A percentile compares a stretch with the other conserved stretches of the same genome.
Conservation (phyloP, 2,888 invertebrate species). For the Junonia oenone region DNA sequence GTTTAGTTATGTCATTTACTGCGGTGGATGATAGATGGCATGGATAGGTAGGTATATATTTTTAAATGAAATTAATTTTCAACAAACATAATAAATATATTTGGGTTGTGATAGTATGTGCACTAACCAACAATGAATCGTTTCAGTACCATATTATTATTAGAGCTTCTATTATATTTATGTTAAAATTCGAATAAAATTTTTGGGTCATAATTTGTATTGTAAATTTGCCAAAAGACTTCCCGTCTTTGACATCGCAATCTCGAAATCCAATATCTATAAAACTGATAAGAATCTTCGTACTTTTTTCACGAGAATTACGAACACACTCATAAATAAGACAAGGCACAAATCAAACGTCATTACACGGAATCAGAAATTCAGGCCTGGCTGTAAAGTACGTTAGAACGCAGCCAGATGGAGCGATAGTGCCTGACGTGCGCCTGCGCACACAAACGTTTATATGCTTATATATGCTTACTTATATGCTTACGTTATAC, state of each 20-base stretch:
- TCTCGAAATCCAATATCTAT: constrained; percentile 15
- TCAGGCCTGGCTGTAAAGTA: constrained; percentile 59
- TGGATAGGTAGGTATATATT: too few species aligned
- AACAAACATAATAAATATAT: too few species aligned
- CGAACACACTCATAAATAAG: constrained; percentile 35
- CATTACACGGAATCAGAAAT: constrained; percentile 36
- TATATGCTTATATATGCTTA: background rate
- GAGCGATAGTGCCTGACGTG: constrained; percentile 47
- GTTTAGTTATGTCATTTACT: too few species aligned
- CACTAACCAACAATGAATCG: too few species aligned
- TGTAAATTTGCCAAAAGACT: background rate
- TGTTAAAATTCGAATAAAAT: too few species aligned
- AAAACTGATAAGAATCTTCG: constrained; percentile 9
- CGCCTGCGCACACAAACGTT: background rate
- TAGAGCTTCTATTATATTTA: too few species aligned
- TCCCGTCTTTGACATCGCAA: background rate
- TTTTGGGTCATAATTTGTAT: background rate
- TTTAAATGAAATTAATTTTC: too few species aligned
- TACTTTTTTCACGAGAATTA: constrained; percentile 6
- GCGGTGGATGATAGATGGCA: too few species aligned
- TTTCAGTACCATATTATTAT: too few species aligned
- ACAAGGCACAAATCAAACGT: constrained; percentile 49
- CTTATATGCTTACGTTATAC: too few species aligned
- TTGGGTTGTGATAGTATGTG: too few species aligned
- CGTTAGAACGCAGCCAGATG: constrained; percentile 59